Evolutionary conservation across 2,113 vertebrate species (phyloP).

Genomic region (Alethe castanea): DNA sequence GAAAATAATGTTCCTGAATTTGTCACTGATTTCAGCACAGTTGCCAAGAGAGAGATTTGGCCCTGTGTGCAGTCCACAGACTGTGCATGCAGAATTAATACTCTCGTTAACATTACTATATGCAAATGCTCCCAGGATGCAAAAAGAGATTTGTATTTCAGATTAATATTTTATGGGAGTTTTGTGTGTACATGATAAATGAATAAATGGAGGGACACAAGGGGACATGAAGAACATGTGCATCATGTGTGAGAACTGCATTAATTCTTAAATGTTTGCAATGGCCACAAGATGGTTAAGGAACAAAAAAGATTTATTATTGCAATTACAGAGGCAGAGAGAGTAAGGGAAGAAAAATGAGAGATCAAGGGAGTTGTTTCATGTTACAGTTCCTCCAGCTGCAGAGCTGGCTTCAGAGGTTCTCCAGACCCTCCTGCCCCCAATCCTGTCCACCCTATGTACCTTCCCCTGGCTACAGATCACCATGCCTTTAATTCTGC

Average conservation of each 20-base stretch:
- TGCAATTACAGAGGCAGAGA: slow-evolving; percentile 43
- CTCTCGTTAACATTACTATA: slow-evolving; percentile 53
- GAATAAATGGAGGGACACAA: slow-evolving; percentile 59
- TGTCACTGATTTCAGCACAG: neutral
- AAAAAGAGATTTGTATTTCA: slow-evolving; percentile 58
- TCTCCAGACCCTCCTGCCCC: neutral
- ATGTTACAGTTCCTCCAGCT: slow-evolving; percentile 33
- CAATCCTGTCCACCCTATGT: neutral
- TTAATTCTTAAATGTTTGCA: slow-evolving; percentile 63
- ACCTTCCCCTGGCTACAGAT: neutral
- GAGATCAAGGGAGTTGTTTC: slow-evolving; percentile 44
- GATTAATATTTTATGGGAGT: slow-evolving; percentile 65
- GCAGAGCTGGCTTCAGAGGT: slow-evolving; percentile 19
- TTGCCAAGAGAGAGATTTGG: neutral
- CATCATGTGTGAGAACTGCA: slow-evolving; percentile 32
- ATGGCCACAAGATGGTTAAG: slow-evolving; percentile 43
- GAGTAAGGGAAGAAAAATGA: slow-evolving; percentile 40
- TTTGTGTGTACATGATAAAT: slow-evolving; percentile 55
- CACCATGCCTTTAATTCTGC: neutral
- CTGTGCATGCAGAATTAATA: slow-evolving; percentile 56
- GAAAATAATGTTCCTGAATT: neutral
- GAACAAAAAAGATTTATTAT: slow-evolving; percentile 51
- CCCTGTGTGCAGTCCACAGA: neutral
- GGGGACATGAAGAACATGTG: slow-evolving; percentile 45
- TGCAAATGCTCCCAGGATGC: slow-evolving; percentile 48